Base-by-base conservation (phyloP, 2,888 invertebrate species). In the Zhengitettix transpicula region DNA sequence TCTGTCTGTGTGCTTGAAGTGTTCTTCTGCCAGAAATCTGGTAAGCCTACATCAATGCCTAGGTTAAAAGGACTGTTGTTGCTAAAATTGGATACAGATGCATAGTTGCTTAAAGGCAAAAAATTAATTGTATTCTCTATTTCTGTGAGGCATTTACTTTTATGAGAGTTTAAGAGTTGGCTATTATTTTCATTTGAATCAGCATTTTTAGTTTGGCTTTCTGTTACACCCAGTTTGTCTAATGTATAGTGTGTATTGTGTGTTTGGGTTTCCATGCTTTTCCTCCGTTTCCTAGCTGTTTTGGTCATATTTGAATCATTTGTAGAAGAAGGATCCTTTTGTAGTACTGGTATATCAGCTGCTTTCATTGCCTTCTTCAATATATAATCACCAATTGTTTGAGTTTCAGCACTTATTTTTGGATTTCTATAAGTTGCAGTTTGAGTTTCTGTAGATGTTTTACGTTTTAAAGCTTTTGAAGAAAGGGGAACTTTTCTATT, bases 1-100 rank as follows among this genome's bases (percentile, higher is more conserved):
- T 68, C 69, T 9, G 74, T 74, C 65, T 74, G 74, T 12, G 74
- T 74, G 28, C 70, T 69, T 1, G 69, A 72, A 7, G 71, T 68
- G 59, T 68, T 73, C 58, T 72, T 72, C 40, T 70, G 69, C 40
- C 65, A 64, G 1, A 58, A 42, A 56, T 62, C 60, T n/a, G 64
- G 64, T 12, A 66, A 59, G n/a, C 58, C 61, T 28, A 5, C 28
- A 42, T 64, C 65, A 67, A 53, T 41, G 53, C 40, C 58, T 52
- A 58, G 40, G n/a, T 52, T 16, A 15, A 28, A 58, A 9, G 42
- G 15, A 57, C 40, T 51, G 15, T 28, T 16, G n/a, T 40, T 57
- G 28, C 40, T 55, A 41, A 40, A 55, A 40, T 14, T 40, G 11
- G 55, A 55, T 12, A 40, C n/a, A 40, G 55, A 55, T 12, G 55